Conservation (phyloP, 2,113 vertebrate genomes). For the Anoura caudifer region DNA sequence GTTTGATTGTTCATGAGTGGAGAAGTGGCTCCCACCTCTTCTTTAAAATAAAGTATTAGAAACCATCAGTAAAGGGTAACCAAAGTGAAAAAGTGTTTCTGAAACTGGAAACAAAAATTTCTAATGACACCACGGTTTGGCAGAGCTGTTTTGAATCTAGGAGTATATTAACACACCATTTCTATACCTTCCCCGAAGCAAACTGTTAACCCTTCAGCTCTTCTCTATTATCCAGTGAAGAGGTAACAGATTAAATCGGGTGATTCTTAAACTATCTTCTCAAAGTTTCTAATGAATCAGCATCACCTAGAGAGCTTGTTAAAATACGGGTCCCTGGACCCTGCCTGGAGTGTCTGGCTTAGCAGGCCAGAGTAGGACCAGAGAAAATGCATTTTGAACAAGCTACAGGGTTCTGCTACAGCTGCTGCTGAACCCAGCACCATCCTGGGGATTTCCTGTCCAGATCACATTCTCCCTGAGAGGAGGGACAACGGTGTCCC, state of each 20-base stretch:
- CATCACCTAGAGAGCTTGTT: neutral
- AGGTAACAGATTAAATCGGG: too few relatives aligned
- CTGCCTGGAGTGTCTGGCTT: neutral
- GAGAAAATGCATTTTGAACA: neutral
- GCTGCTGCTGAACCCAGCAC: neutral
- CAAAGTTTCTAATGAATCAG: neutral
- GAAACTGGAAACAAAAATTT: neutral
- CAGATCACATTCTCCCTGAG: neutral
- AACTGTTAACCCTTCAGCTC: neutral
- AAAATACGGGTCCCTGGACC: neutral
- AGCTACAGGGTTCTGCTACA: too few relatives aligned
- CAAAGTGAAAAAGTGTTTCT: neutral
- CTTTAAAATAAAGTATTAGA: neutral
- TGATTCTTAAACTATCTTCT: neutral
- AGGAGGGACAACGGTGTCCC: rapidly evolving
- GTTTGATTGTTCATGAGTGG: neutral
- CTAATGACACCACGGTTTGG: neutral
- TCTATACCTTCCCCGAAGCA: neutral
- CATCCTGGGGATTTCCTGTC: neutral
- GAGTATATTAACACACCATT: neutral
- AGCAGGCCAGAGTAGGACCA: neutral
- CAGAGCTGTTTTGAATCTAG: neutral
- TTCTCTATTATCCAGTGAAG: neutral
- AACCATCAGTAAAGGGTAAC: neutral
- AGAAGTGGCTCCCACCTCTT: neutral